Conservation (phyloP, 23 tunicate genomes). For the Pegea sp. region DNA sequence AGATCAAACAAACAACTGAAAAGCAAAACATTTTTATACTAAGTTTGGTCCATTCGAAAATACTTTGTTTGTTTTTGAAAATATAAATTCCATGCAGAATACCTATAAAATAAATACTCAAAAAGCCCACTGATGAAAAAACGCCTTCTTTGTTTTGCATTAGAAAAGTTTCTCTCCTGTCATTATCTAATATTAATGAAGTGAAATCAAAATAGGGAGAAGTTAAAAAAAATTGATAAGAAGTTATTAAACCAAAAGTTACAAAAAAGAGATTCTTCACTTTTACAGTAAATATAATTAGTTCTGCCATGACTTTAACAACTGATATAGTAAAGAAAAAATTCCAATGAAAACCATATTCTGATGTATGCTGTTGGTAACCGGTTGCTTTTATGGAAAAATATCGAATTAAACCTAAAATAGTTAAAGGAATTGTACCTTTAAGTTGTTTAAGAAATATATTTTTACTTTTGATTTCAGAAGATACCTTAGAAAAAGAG, state of each 20-base stretch:
- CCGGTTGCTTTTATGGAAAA: slow-evolving; percentile 29
- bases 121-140: slow-evolving; percentile 36
- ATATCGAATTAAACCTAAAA: slow-evolving; percentile 22
- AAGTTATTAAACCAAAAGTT: slow-evolving; percentile 3
- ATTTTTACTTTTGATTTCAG: neutral
- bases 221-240: slow-evolving; percentile 26
- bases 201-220: slow-evolving; percentile 10
- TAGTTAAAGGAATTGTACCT: slow-evolving; percentile 19
- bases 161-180: slow-evolving; percentile 17
- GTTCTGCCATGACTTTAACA: slow-evolving; percentile 27
- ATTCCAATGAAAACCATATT: slow-evolving; percentile 97
- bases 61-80: slow-evolving; percentile 18
- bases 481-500: neutral
- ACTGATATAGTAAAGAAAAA: slow-evolving; percentile 66
- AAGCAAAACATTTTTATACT: too few relatives aligned
- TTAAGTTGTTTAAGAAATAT: neutral
- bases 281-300: slow-evolving; percentile 8
- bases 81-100: slow-evolving; percentile 36
- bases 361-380: slow-evolving; percentile 69
- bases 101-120: slow-evolving; percentile 47
- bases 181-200: slow-evolving; percentile 6
- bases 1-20: slow-evolving; percentile 3
- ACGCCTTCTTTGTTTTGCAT: slow-evolving; percentile 84
- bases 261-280: slow-evolving; percentile 3
- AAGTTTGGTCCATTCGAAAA: slow-evolving; percentile 27